Percentiles rank a stretch among this genome's conserved stretches.
These are phyloP conservation scores for Hemicentrotus pulcherrimus DNA, from an alignment of 35 echinoderm and acorn worm genomes.

Conservation along the genomic window DNA sequence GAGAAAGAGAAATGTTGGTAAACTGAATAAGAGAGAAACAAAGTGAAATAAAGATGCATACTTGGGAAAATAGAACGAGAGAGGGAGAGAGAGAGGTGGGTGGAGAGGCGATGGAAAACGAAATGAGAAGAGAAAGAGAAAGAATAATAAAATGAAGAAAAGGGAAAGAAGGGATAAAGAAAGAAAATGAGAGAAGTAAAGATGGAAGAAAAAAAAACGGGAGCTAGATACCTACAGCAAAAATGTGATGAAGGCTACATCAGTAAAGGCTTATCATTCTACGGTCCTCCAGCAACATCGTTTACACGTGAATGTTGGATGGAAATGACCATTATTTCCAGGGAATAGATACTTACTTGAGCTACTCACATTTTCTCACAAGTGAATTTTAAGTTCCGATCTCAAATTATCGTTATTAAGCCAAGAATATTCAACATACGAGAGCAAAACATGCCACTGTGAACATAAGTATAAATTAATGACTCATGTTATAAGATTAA, in stretches of 20 bases:
- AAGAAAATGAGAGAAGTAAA: neutral
- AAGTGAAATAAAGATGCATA: neutral
- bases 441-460: neutral
- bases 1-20: neutral
- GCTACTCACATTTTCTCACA: too few relatives aligned
- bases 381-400: too few relatives aligned
- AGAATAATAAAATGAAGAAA: neutral
- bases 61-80: neutral
- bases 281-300: too few relatives aligned
- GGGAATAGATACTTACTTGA: too few relatives aligned
- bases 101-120: neutral
- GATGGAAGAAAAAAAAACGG: neutral
- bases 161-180: neutral
- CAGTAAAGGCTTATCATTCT: too few relatives aligned
- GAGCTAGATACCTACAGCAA: neutral
- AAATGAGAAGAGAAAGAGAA: neutral
- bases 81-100: neutral
- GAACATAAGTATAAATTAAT: neutral
- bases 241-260: too few relatives aligned
- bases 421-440: too few relatives aligned
- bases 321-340: too few relatives aligned
- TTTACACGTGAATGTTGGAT: too few relatives aligned
- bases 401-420: too few relatives aligned
- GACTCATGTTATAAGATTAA: neutral
- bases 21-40: neutral